Conservation (phyloP, 2,888 invertebrate species). For the Pammene aurita region DNA sequence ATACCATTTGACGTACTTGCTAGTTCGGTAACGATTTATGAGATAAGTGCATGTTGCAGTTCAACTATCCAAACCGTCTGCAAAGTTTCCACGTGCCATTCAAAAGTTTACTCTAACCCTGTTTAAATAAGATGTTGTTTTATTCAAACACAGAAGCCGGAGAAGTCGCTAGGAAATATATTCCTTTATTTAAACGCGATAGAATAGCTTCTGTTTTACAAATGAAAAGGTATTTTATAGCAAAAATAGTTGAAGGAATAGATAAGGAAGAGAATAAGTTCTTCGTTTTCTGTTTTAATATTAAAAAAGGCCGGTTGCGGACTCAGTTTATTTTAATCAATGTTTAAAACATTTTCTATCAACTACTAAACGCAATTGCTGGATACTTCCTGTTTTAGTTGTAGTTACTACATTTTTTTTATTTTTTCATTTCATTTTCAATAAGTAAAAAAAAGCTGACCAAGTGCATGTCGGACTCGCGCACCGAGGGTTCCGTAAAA, state of each 20-base stretch:
- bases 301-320: neutral
- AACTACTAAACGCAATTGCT: too few species aligned
- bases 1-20: conserved; percentile 22
- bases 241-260: neutral
- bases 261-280: neutral
- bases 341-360: too few species aligned
- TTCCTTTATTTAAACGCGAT: conserved; percentile 6
- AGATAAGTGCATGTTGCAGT: conserved; percentile 24
- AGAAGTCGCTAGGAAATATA: neutral
- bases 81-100: neutral
- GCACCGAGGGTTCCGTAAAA: too few species aligned
- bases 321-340: neutral
- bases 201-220: conserved; percentile 14
- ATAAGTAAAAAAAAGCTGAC: too few species aligned
- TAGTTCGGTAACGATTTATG: conserved; percentile 26
- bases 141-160: neutral
- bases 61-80: neutral
- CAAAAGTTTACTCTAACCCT: neutral
- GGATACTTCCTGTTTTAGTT: too few species aligned
- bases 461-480: too few species aligned
- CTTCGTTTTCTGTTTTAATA: neutral
- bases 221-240: conserved; percentile 9
- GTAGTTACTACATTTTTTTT: too few species aligned
- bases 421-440: too few species aligned
- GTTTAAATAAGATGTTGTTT: neutral